phyloP scores from a whole-genome alignment of 1,140 invertebrate species.

The Pantala flavescens region DNA sequence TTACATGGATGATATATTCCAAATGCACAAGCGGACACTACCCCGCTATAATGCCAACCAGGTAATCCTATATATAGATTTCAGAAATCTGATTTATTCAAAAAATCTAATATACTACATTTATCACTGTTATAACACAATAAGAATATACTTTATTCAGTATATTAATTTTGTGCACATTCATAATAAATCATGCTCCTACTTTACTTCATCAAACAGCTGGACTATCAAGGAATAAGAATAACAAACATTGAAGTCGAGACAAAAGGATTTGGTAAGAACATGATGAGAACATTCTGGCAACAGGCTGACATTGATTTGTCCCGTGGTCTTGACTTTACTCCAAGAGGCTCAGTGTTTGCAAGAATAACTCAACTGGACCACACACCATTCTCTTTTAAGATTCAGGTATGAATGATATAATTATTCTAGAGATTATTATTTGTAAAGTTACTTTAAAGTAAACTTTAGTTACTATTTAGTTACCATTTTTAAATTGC shows the following conservation, averaged over 20 bases:
- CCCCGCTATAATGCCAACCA: conserved; percentile 28
- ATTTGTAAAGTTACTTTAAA: background rate
- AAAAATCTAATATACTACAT: background rate
- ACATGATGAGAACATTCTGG: conserved; percentile 38
- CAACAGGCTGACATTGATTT: conserved; percentile 39
- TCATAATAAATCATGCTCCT: too few relatives aligned
- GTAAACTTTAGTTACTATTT: too few relatives aligned
- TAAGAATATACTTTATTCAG: too few relatives aligned
- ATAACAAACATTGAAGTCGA: conserved; percentile 24
- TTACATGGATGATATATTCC: conserved; percentile 31
- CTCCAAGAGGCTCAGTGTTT: conserved; percentile 34
- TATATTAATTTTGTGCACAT: too few relatives aligned
- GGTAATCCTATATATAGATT: too few relatives aligned
- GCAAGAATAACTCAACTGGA: conserved; percentile 42
- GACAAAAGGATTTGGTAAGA: conserved; percentile 20
- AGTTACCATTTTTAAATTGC: too few relatives aligned
- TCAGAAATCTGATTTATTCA: conserved; percentile 5
- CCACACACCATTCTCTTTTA: conserved; percentile 34
- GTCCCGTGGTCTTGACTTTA: conserved; percentile 40
- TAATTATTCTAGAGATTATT: background rate
- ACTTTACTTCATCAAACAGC: conserved; percentile 15
- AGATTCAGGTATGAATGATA: conserved; percentile 20
- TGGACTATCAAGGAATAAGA: conserved; percentile 27
- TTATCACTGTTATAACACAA: too few relatives aligned
- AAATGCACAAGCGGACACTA: conserved; percentile 29